Base-by-base conservation (phyloP, 2,797 vertebrate species). In the Platalea minor region DNA sequence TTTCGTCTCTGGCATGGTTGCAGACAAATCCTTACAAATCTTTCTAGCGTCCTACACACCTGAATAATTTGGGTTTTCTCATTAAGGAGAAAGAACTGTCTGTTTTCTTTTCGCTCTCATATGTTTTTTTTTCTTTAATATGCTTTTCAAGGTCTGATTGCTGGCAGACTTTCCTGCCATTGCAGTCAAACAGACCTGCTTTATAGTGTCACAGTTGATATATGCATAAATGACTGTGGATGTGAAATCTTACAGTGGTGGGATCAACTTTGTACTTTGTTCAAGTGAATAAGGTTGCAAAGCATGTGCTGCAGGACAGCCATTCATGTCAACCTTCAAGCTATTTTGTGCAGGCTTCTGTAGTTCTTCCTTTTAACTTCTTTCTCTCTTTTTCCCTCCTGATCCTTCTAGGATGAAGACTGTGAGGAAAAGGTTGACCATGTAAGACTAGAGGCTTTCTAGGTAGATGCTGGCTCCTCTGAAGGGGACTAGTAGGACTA, bases 361-460 rank as follows among this genome's bases (percentile, higher is more conserved):
- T 78, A 72, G 31, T 59, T 54, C 90, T 96, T 97, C 48, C 12
- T 85, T 96, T 94, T 89, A 91, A 97, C 56, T 46, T 95, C 64
- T 94, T 87, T 93, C 53, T 96, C 39, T 97, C 79, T 97, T 95
- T 95, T 95, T 95, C 15, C 41, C 41, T 48, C 19, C 80, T 95
- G 63, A 88, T 76, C 77, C 65, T 94, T 96, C 81, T 93, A 93
- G 95, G 96, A 91, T 94, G 95, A 97, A 94, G 94, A 95, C 80
- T 73, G 73, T 82, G 83, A 89, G 72, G 89, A 94, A 96, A 75
- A 95, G 10, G 10, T 95, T 93, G 84, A 92, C 20, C 61, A 68
- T 60, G 87, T 96, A 95, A 94, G 97, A 94, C 85, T 95, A 93
- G 93, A 92, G 43, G 41, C 72, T 92, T 92, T 76, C 67, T 97